phyloP scores from a whole-genome alignment of 2,113 vertebrate genomes.

The Carettochelys insculpta region DNA sequence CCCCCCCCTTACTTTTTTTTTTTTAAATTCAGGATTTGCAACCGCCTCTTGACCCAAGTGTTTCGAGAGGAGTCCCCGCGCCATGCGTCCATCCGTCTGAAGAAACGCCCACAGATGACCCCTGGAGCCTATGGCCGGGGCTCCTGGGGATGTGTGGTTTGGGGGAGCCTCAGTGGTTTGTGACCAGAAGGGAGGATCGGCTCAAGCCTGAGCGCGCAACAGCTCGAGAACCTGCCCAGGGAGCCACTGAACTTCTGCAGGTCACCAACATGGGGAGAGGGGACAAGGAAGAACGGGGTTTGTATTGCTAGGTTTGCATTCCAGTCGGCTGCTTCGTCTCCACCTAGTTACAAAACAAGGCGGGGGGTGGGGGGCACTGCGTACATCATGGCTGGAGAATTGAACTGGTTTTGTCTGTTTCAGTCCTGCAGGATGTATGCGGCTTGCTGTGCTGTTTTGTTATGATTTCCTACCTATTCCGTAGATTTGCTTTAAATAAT shows the following conservation, averaged over 20 bases:
- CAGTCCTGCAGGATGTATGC: background rate
- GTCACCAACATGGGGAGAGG: conserved; percentile 57
- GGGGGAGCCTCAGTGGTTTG: background rate
- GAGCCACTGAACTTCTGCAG: conserved; percentile 24
- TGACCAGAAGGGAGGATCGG: background rate
- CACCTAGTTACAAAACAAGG: background rate
- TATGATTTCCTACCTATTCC: background rate
- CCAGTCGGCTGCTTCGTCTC: background rate
- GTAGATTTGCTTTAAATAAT: background rate
- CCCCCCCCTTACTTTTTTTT: conserved; percentile 24
- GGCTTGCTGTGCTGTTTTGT: background rate
- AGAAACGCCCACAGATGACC: background rate
- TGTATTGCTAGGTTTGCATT: background rate
- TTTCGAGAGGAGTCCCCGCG: conserved; percentile 10
- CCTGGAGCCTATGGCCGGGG: background rate
- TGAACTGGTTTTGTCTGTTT: background rate
- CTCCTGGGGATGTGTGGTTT: background rate
- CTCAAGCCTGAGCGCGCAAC: background rate
- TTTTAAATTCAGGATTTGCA: conserved; percentile 54
- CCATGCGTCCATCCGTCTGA: background rate
- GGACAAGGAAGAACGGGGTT: conserved; percentile 35
- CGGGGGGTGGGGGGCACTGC: no score
- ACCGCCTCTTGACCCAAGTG: conserved; percentile 13
- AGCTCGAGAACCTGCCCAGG: background rate
- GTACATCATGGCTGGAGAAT: background rate